Percentiles rank a stretch among this genome's conserved stretches.
These are phyloP conservation scores for Lagopus muta DNA, from an alignment of 2,113 vertebrate genomes.

Conservation along the genomic window DNA sequence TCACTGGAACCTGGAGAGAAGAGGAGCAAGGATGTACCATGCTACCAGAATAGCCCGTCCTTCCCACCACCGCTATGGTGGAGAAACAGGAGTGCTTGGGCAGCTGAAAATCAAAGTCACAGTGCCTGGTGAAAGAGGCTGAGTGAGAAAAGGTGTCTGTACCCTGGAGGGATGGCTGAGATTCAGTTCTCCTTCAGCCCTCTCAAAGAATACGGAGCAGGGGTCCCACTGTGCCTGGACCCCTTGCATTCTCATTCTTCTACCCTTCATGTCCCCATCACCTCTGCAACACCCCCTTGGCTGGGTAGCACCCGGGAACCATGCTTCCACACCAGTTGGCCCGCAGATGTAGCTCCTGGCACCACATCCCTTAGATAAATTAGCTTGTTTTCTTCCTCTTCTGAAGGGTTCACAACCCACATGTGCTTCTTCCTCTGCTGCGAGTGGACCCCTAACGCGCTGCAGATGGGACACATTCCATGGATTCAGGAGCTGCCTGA, in stretches of 20 bases:
- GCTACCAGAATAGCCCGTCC: neutral
- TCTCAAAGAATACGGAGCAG: neutral
- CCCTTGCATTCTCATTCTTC: neutral
- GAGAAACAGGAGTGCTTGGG: neutral
- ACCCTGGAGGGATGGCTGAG: neutral
- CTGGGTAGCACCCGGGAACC: neutral
- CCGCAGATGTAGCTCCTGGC: slow-evolving; percentile 66
- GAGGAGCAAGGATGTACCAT: neutral
- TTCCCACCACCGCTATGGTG: rapidly evolving
- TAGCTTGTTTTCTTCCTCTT: slow-evolving; percentile 54
- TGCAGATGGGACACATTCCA: slow-evolving; percentile 75
- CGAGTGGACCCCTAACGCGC: slow-evolving; percentile 5
- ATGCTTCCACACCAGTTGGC: slow-evolving; percentile 42
- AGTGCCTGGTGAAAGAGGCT: neutral
- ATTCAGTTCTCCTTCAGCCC: neutral
- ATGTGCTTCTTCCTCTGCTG: slow-evolving; percentile 49
- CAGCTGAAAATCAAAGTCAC: neutral
- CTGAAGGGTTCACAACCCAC: slow-evolving; percentile 63
- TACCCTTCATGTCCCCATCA: neutral
- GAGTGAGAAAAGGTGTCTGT: neutral
- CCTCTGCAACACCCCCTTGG: neutral
- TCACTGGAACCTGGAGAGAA: neutral
- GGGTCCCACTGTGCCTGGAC: neutral
- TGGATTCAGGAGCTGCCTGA: slow-evolving; percentile 47
- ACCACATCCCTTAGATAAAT: slow-evolving; percentile 55